Evolutionary conservation across 2,113 vertebrate genomes (phyloP), one percentile per base, ranked within the genome.

Genomic region (Gymnobelideus leadbeateri): DNA sequence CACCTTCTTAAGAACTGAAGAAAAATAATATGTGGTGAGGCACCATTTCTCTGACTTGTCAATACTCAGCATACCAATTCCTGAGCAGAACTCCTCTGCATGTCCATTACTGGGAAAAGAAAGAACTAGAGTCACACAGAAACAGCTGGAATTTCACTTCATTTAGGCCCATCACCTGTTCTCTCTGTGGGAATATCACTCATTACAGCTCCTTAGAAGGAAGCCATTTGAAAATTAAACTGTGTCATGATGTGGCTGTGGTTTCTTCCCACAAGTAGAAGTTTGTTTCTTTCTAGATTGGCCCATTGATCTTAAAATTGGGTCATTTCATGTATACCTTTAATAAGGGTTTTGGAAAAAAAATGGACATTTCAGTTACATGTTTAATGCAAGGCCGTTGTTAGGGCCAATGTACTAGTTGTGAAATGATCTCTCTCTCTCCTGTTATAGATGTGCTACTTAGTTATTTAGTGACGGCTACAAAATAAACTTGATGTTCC

Each of bases 151-250:
- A 47, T 77, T 89, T 21, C 8, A 95, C 21, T 53, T 91, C 28
- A 46, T 97, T 98, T 96, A 89, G 51, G 91, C 49, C 93, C 52
- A 94, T 52, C 31, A 93, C 50, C 8, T 57, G 91, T 1, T 68
- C 0, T 92, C 50, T 19, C 92, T 61, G 68, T 93, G 68, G 49
- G 2, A 95, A 21, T 95, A 91, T 91, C 94, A 61, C 92, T 92
- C 52, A 96, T 12, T 94, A 24, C 31, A 54, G 8, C 0, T 96
- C n/a, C 92, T 93, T 97, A 93, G 96, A 94, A 95, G 94, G 37
- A 96, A 97, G 93, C n/a, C 53, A 93, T 57, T 11, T 37, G 95
- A 96, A 57, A 97, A 96, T 97, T 97, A 97, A 95, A 43, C 90
- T 92, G 28, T 57, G 49, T 93, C 28, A 94, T 49, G 31, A 91